Conservation (phyloP, 92 coral and sea anemone genomes). For the Parazoanthus atlanticus region DNA sequence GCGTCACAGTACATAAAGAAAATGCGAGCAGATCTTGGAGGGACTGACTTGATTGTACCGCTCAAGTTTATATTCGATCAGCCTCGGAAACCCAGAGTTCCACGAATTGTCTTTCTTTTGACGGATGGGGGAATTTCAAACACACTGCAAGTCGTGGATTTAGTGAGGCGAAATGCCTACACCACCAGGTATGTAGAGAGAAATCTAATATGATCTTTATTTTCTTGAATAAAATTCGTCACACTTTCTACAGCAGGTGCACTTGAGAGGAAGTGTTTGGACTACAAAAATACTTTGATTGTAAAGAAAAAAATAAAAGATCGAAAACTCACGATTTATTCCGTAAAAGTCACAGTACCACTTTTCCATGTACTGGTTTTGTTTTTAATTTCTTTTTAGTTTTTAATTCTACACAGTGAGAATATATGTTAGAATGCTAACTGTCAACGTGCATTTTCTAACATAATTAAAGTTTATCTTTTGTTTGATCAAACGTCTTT, state of each 20-base stretch:
- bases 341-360: not conserved
- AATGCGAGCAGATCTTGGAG: conserved; percentile 95
- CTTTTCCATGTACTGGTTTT: not conserved
- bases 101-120: conserved; percentile 76
- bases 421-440: not conserved
- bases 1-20: conserved; percentile 80
- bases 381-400: not conserved
- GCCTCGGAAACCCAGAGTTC: conserved; percentile 76
- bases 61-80: conserved; percentile 87
- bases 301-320: not conserved
- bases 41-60: conserved; percentile 85
- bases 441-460: not conserved
- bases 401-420: not conserved
- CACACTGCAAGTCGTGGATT: conserved; percentile 81
- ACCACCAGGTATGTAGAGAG: conserved; percentile 80
- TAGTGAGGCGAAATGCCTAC: conserved; percentile 74
- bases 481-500: not conserved
- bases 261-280: not conserved
- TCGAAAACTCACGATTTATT: not conserved
- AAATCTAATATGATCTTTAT: conserved; percentile 10
- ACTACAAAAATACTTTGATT: not conserved
- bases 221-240: conserved; percentile 8
- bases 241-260: conserved; percentile 4
- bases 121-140: conserved; percentile 95
- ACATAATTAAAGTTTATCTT: conserved; percentile 6